Evolutionary conservation across 2,888 invertebrate genomes (phyloP), one percentile per base, ranked within the genome.

Genomic region (Andrena chrysosceles): DNA sequence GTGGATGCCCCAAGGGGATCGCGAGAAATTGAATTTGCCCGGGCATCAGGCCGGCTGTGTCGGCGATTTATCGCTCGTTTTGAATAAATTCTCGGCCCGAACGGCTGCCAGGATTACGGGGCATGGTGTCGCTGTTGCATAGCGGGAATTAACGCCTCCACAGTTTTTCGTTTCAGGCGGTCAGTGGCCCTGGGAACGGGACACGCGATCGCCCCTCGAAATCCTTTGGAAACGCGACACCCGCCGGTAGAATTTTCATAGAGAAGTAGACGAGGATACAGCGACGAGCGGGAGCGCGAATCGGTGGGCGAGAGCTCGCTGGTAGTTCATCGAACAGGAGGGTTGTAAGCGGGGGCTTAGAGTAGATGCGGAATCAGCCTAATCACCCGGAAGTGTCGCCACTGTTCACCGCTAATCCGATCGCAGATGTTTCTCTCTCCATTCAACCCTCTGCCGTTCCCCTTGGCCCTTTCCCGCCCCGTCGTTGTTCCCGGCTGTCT

Each of bases 301-400:
- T 80, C 60, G 78, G 78, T 71, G 35, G 70, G 23, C 29, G 76
- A 64, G 81, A 59, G 42, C 13, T 42, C 16, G 76, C 76, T 64
- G 81, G 83, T 80, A 81, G 80, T 86, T 83, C 79, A 70, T 83
- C 81, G 83, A 77, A 81, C 71, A 59, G 77, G 64, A 82, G 86
- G 84, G 84, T 85, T 89, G 88, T 88, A 90, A 90, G 84, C 89
- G 83, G 62, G 42, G 89, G 89, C 86, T 87, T 87, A 86, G 85
- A 85, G 83, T 84, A 80, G 84, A 83, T 82, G 84, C 69, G 83
- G 85, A 85, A 89, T 90, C 87, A 84, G 90, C 83, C 90, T 90
- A 90, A 90, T 89, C 90, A 90, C 82, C 85, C 86, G 90, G 85
- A 91, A 89, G 90, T 90, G 90, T 87, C 86, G 89, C 86, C 86